Percentiles rank a stretch among this genome's conserved stretches.
Conservation (phyloP, 2,888 invertebrate genomes). For the Galeopsomyia nigrocyanea region DNA sequence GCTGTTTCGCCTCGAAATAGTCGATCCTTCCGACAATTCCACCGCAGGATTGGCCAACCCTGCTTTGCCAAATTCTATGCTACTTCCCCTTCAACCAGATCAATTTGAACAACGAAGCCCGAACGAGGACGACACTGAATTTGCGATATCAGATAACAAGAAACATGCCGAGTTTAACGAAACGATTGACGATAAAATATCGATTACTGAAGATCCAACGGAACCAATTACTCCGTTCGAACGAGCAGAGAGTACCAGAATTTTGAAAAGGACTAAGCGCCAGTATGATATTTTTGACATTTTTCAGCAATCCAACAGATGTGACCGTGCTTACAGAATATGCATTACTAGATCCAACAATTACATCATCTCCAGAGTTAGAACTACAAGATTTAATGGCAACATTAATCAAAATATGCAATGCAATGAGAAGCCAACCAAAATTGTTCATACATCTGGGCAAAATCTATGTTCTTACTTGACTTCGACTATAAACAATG, state of each 20-base stretch:
- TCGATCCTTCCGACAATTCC: no score
- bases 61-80: no score
- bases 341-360: slow-evolving; percentile 37
- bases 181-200: no score
- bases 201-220: no score
- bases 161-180: no score
- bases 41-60: no score
- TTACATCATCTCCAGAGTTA: slow-evolving; percentile 29
- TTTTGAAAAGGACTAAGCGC: slow-evolving; percentile 30
- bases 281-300: slow-evolving; percentile 31
- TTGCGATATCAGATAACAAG: no score
- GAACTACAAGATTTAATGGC: slow-evolving; percentile 2
- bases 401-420: not conserved
- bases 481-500: not conserved
- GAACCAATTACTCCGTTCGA: no score
- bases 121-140: no score
- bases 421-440: slow-evolving; percentile 18
- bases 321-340: slow-evolving; percentile 33
- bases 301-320: slow-evolving; percentile 34
- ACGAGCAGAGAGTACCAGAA: not conserved
- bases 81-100: no score
- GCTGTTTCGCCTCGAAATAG: no score
- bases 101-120: no score
- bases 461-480: slow-evolving; percentile 10
- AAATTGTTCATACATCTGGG: slow-evolving; percentile 14